A percentile compares a stretch with the other conserved stretches of the same genome.
phyloP scores from a whole-genome alignment of 2,113 vertebrate genomes.

The Neolamprologus modestus region DNA sequence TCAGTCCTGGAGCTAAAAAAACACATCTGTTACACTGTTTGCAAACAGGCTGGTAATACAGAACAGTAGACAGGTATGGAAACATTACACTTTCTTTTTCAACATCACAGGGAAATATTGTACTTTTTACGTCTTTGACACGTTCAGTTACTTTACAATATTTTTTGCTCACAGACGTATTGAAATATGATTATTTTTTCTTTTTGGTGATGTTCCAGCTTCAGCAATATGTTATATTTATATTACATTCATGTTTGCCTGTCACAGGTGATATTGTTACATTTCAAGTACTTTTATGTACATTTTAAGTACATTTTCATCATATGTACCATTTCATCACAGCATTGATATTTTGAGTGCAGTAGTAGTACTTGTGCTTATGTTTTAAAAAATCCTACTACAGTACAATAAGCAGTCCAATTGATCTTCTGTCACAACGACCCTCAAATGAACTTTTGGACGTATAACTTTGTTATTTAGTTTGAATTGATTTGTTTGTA shows the following conservation, averaged over 20 bases:
- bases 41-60: not conserved
- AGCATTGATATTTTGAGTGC: not conserved
- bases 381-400: not conserved
- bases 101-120: not conserved
- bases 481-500: too few relatives aligned
- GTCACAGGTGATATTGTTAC: too few relatives aligned
- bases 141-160: not conserved
- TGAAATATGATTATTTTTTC: too few relatives aligned
- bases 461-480: too few relatives aligned
- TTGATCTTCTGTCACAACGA: not conserved
- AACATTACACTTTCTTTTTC: not conserved
- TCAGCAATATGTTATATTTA: too few relatives aligned
- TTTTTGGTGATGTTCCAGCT: too few relatives aligned
- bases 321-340: not conserved
- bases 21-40: not conserved
- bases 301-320: too few relatives aligned
- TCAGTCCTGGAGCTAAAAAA: not conserved
- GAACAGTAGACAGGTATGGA: not conserved
- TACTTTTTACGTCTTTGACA: not conserved
- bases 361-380: not conserved
- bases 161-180: not conserved
- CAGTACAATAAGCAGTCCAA: not conserved
- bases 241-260: too few relatives aligned
- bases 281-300: too few relatives aligned
- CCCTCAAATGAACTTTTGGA: too few relatives aligned